Conservation (phyloP, 2,797 vertebrate genomes). For the Mus caroli region DNA sequence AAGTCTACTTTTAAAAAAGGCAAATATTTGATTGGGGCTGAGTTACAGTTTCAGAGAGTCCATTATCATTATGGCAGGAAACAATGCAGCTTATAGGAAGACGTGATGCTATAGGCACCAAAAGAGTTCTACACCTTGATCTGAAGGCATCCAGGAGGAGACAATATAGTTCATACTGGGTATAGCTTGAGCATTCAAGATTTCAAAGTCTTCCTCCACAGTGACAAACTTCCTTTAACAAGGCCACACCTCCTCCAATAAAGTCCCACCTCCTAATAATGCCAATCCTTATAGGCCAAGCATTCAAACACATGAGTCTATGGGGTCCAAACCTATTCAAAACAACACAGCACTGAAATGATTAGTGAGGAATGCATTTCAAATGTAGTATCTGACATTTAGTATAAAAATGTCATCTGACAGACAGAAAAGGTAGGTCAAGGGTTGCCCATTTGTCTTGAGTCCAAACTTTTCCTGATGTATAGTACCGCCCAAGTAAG, state of each 20-base stretch:
- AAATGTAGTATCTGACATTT: constrained; percentile 22
- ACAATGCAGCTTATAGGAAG: background rate
- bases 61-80: background rate
- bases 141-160: background rate
- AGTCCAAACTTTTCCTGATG: constrained; percentile 55
- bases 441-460: background rate
- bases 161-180: background rate
- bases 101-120: background rate
- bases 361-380: constrained; percentile 23
- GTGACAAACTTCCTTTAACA: background rate
- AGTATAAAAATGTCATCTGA: background rate
- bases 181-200: background rate
- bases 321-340: background rate
- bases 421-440: constrained; percentile 18
- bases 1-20: background rate
- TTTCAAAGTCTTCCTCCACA: background rate
- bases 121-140: background rate
- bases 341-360: background rate
- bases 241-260: background rate
- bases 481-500: background rate
- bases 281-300: background rate
- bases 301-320: background rate
- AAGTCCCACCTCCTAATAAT: background rate
- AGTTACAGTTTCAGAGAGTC: background rate
- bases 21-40: background rate